Evolutionary conservation across 2,888 invertebrate species (phyloP).

Genomic region (Tetragonula carbonaria): DNA sequence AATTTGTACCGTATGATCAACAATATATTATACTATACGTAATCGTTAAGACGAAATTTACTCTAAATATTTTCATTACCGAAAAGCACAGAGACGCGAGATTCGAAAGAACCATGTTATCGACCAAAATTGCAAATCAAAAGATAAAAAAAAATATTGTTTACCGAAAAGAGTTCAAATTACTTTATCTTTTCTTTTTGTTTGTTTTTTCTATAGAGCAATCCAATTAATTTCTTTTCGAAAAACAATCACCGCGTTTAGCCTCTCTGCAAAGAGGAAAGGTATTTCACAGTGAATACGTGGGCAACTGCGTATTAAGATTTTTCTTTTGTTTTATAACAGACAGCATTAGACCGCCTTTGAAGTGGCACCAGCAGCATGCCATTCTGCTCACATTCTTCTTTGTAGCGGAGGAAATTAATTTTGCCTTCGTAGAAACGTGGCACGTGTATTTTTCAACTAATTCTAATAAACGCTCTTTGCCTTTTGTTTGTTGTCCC

Average conservation of each 20-base stretch:
- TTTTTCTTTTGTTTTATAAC: conserved; percentile 14
- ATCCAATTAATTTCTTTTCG: neutral
- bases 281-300: neutral
- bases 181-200: too few species aligned
- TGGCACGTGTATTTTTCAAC: conserved; percentile 47
- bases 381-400: conserved; percentile 37
- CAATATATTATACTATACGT: too few species aligned
- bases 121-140: too few species aligned
- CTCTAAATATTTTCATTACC: too few species aligned
- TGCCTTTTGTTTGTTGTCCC: conserved; percentile 28
- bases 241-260: too few species aligned
- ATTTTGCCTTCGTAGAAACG: conserved; percentile 46
- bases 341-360: conserved; percentile 35
- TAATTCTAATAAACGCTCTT: conserved; percentile 58
- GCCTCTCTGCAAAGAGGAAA: neutral
- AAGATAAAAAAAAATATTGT: neutral
- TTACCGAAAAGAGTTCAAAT: neutral
- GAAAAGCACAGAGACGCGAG: too few species aligned
- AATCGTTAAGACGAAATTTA: too few species aligned
- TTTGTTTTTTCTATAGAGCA: neutral
- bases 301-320: conserved; percentile 5
- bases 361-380: conserved; percentile 40
- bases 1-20: too few species aligned
- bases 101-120: too few species aligned
- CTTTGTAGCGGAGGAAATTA: conserved; percentile 43